Percentiles rank a stretch among this genome's conserved stretches.
Evolutionary conservation across 2,888 invertebrate species (phyloP).

Genomic region (Conchocele bisecta): DNA sequence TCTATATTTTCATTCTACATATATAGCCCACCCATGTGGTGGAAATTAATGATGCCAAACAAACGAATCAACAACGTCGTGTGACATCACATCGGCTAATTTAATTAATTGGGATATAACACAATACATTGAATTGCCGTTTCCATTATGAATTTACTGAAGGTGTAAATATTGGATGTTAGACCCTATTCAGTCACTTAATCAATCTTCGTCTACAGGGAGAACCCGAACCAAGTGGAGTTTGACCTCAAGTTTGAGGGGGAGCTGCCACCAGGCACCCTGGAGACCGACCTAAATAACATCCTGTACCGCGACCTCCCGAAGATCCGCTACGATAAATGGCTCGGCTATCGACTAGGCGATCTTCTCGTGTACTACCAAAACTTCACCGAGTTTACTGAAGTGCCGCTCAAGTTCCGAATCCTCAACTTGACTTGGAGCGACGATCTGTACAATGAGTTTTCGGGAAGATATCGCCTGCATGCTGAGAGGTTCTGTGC

Average conservation of each 20-base stretch:
- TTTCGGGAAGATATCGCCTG: conserved; percentile 53
- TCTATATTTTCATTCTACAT: no score
- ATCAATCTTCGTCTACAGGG: no score
- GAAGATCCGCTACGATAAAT: conserved; percentile 55
- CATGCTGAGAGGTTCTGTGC: conserved; percentile 66
- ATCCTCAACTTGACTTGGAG: conserved; percentile 66
- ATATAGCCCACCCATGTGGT: no score
- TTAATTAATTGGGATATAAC: no score
- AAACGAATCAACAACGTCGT: no score
- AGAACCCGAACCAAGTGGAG: conserved; percentile 61
- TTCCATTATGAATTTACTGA: no score
- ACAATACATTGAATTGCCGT: no score
- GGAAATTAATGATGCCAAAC: no score
- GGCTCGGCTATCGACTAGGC: conserved; percentile 64
- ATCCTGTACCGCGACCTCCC: conserved; percentile 56
- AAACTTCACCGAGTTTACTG: conserved; percentile 63
- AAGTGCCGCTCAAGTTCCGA: conserved; percentile 65
- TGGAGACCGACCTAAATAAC: conserved; percentile 54
- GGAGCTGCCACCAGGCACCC: conserved; percentile 43
- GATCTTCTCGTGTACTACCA: conserved; percentile 60
- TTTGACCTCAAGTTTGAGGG: conserved; percentile 70
- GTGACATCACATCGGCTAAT: no score
- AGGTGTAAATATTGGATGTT: no score
- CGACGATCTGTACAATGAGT: conserved; percentile 48
- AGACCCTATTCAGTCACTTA: no score